These are phyloP conservation scores for Dipodomys spectabilis DNA, from an alignment of 2,113 vertebrate species.

Conservation along the genomic window DNA sequence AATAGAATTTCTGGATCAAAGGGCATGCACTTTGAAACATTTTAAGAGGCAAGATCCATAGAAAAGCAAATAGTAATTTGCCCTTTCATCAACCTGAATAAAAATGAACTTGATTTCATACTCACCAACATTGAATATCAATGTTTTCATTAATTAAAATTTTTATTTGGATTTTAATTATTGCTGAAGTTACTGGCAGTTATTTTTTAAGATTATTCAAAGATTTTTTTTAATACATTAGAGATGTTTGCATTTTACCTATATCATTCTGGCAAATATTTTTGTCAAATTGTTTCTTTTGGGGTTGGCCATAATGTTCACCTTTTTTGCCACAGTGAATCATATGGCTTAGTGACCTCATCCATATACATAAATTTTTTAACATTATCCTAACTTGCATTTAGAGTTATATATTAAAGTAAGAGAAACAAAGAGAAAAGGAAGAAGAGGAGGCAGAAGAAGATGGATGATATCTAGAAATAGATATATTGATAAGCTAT, in stretches of 20 bases:
- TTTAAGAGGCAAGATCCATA: not conserved
- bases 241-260: not conserved
- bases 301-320: not conserved
- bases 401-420: constrained; percentile 2
- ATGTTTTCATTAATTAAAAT: constrained; percentile 33
- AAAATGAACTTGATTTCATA: not conserved
- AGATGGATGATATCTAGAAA: not conserved
- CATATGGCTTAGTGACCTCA: not conserved
- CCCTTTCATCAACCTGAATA: not conserved
- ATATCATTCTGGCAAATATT: not conserved
- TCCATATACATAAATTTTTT: not conserved
- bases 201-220: not conserved
- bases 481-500: not conserved
- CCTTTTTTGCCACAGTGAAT: not conserved
- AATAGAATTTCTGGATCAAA: constrained; percentile 2
- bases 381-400: not conserved
- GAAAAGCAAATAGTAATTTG: no score
- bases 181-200: not conserved
- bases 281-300: not conserved
- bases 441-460: no score
- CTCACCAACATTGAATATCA: not conserved
- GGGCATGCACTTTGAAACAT: not conserved
- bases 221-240: not conserved
- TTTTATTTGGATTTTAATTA: not conserved
- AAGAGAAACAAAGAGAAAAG: no score